Base-by-base conservation (phyloP, 2,113 vertebrate species). In the Ctenomys sociabilis region DNA sequence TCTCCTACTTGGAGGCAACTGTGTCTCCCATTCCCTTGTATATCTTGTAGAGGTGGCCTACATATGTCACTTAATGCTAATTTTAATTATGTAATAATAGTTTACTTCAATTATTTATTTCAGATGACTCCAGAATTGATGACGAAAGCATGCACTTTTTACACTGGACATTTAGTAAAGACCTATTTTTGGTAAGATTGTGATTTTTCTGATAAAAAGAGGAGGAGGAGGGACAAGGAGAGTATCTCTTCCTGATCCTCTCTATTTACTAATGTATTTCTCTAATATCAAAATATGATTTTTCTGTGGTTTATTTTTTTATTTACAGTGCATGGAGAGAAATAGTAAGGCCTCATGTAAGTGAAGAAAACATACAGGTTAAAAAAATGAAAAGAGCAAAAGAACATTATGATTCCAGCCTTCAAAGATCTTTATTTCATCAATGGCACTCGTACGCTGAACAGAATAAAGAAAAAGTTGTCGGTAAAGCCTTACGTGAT, bases 121-220 rank as follows among this genome's bases (percentile, higher is more conserved):
- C 94, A 98, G 98, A 92, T 98, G 49, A 97, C 96, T 93, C 81
- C 96, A 97, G 96, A 98, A 91, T 88, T 98, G 45, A 98, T 97
- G 97, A 59, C 95, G 88, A 98, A 97, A 98, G 98, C 98, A 22
- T 98, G 97, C 35, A 80, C 83, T 49, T 98, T 98, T 96, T 97
- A 98, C 54, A 98, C 94, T 35, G 98, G 96, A 96, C 96, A 81
- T 78, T 93, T 98, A 95, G 66, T 98, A 88, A 99, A 98, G 78
- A 90, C 83, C 14, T 97, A 86, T 92, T 98, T 99, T 97, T 54
- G 85, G 97, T 98, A 97, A 97, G 98, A 97, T 86, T 81, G 1
- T 88, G 6, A 77, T 90, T 95, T 96, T 90, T 78, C 43, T 45
- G 22, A 32, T 49, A 49, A 49, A 26, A 49, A 49, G 45, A 6